Percentiles rank a stretch among this genome's conserved stretches.
These are phyloP conservation scores for Mastomys natalensis DNA, from an alignment of 2,113 vertebrate genomes.

Conservation along the genomic window DNA sequence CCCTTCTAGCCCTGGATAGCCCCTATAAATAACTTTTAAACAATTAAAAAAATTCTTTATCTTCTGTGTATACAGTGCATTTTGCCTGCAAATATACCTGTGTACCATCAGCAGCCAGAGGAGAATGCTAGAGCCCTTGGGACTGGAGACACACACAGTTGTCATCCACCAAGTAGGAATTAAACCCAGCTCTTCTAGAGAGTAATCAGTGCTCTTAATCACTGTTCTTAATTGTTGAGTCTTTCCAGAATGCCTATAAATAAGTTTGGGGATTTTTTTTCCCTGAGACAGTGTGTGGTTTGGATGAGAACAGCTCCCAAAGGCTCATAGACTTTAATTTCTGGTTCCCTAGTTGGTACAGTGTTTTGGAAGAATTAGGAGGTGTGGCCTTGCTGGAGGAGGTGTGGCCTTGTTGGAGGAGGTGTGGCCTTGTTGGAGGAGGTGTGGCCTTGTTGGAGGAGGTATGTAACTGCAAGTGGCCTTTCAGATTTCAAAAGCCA, in stretches of 20 bases:
- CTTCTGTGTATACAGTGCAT: neutral
- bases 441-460: neutral
- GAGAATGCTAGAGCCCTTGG: neutral
- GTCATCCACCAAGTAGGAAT: neutral
- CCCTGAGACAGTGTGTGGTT: neutral
- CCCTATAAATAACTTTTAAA: neutral
- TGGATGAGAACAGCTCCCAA: neutral
- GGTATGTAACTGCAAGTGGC: neutral
- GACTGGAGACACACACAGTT: neutral
- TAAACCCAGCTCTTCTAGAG: neutral
- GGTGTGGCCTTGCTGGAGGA: neutral
- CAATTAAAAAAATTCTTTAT: neutral
- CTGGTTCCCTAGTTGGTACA: neutral
- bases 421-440: neutral
- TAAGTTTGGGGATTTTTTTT: neutral
- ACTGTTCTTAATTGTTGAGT: neutral
- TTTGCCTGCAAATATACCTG: neutral
- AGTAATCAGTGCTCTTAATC: neutral
- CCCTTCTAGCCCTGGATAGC: neutral
- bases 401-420: neutral
- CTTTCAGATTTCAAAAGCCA: neutral
- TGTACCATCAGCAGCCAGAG: neutral
- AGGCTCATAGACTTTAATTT: neutral
- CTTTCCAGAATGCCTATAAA: neutral
- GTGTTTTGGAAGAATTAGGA: neutral